phyloP scores from a whole-genome alignment of 2,888 invertebrate species.

The Bruchidius siliquastri region DNA sequence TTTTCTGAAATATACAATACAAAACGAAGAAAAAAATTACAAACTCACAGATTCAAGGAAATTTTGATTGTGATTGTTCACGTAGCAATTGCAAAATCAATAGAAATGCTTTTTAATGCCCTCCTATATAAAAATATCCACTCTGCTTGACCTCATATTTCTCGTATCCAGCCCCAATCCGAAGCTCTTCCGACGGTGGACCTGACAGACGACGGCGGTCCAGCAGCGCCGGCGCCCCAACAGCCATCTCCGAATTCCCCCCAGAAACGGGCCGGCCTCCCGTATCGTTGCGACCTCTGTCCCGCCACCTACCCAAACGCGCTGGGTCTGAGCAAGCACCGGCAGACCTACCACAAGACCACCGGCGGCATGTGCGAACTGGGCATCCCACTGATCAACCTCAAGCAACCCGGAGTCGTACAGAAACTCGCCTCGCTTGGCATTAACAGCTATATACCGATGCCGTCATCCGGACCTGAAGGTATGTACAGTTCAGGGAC shows the following conservation, averaged over 20 bases:
- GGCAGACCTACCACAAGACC: constrained; percentile 59
- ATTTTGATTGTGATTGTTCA: no score
- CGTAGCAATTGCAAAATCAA: no score
- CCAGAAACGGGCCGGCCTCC: constrained; percentile 42
- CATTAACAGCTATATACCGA: constrained; percentile 69
- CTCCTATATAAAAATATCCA: no score
- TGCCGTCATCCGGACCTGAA: constrained; percentile 52
- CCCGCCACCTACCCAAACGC: constrained; percentile 68
- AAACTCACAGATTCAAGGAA: no score
- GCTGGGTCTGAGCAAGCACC: constrained; percentile 55
- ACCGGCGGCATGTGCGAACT: constrained; percentile 56
- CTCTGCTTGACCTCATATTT: no score
- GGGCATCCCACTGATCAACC: constrained; percentile 68
- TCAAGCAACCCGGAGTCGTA: constrained; percentile 63
- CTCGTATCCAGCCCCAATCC: neutral
- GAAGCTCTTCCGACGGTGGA: constrained; percentile 45
- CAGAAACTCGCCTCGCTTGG: constrained; percentile 62
- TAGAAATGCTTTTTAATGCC: no score
- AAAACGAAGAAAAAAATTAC: no score
- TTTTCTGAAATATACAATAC: no score
- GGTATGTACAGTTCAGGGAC: constrained; percentile 7
- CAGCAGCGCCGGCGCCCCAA: constrained; percentile 39
- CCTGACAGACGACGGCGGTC: constrained; percentile 51
- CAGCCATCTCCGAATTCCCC: constrained; percentile 36
- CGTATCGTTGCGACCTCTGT: constrained; percentile 65